Evolutionary conservation across 2,888 invertebrate species (phyloP).

Genomic region (Torymus texanus): DNA sequence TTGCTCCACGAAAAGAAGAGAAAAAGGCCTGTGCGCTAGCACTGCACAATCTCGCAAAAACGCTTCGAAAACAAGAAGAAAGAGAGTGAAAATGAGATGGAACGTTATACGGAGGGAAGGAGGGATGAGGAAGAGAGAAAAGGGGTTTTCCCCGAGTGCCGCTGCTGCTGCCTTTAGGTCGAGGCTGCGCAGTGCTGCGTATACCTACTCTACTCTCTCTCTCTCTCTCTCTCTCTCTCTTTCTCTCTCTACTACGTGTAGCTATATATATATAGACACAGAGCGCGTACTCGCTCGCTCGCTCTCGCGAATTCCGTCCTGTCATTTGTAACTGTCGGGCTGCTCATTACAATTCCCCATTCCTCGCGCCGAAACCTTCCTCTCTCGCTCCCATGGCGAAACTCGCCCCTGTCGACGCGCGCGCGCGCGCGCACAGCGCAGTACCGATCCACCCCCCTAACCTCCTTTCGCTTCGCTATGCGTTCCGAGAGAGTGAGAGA

Average conservation of each 20-base stretch:
- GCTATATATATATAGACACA: not conserved
- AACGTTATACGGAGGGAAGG: conserved; percentile 35
- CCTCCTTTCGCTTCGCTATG: conserved; percentile 49
- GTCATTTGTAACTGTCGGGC: conserved; percentile 76
- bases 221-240: too few relatives aligned
- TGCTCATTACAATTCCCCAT: conserved; percentile 76
- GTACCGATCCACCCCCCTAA: conserved; percentile 50
- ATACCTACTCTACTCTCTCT: too few relatives aligned
- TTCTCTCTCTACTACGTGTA: too few relatives aligned
- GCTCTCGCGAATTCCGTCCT: conserved; percentile 75
- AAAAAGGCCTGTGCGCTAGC: conserved; percentile 22
- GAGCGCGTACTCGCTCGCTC: conserved; percentile 47
- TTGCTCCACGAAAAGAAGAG: not conserved
- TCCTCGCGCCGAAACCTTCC: conserved; percentile 67
- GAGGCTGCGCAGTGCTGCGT: too few relatives aligned
- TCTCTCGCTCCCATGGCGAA: conserved; percentile 49
- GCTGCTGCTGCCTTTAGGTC: conserved; percentile 11
- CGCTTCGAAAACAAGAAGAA: conserved; percentile 56
- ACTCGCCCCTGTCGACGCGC: conserved; percentile 59
- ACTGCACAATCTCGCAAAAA: conserved; percentile 54
- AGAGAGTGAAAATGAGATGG: conserved; percentile 57
- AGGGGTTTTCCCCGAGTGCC: conserved; percentile 54
- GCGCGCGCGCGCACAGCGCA: conserved; percentile 41
- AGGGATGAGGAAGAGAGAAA: conserved; percentile 56
- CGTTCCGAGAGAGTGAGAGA: conserved; percentile 29